A percentile compares a stretch with the other conserved stretches of the same genome.
phyloP scores from a whole-genome alignment of 2,797 vertebrate genomes.

The Alca torda region DNA sequence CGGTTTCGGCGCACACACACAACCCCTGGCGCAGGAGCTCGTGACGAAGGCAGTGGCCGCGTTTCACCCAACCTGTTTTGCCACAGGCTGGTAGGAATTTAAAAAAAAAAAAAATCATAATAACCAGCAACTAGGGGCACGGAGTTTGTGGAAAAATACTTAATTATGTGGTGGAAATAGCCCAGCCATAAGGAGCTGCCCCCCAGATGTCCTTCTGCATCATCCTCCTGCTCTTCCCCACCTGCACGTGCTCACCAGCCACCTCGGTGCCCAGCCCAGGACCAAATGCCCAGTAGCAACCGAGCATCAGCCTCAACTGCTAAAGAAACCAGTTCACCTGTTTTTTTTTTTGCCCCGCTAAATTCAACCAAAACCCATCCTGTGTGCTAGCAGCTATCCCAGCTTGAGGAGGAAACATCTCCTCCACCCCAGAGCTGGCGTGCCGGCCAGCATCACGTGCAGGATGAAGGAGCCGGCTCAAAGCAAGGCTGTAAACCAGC shows the following conservation, averaged over 20 bases:
- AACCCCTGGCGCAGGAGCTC: rapidly evolving
- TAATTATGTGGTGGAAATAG: background rate
- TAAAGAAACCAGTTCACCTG: background rate
- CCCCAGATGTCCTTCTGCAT: background rate
- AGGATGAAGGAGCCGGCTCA: background rate
- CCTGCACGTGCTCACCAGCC: background rate
- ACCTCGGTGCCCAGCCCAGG: background rate
- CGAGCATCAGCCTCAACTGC: background rate
- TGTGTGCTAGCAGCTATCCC: background rate
- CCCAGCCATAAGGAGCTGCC: background rate
- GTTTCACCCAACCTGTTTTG: background rate
- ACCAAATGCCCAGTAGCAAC: background rate
- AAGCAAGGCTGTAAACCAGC: background rate
- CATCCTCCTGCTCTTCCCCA: background rate
- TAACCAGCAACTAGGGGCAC: background rate
- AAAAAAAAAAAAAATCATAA: background rate
- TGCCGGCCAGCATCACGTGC: rapidly evolving
- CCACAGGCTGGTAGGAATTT: background rate
- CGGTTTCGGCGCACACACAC: rapidly evolving
- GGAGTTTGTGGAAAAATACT: background rate
- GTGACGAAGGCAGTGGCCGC: rapidly evolving
- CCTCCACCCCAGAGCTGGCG: background rate
- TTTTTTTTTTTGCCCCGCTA: background rate
- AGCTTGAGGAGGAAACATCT: background rate
- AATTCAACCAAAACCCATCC: background rate